phyloP scores from a whole-genome alignment of 2,113 vertebrate species.

The Ailuropoda melanoleuca region DNA sequence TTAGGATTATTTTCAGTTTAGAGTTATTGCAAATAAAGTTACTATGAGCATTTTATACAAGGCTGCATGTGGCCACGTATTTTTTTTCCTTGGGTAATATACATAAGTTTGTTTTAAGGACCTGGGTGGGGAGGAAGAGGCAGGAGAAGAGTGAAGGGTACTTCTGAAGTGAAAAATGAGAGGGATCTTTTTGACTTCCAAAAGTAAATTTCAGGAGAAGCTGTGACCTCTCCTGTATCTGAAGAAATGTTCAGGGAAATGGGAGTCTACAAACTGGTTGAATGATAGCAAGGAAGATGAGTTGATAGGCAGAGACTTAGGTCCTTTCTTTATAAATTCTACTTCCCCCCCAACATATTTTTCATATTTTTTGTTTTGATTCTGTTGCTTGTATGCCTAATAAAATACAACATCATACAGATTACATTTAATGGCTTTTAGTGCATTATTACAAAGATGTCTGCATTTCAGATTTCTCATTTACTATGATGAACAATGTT shows the following conservation, averaged over 20 bases:
- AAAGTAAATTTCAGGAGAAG: constrained; percentile 10
- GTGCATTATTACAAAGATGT: not conserved
- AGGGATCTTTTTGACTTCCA: not conserved
- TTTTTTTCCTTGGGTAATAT: not conserved
- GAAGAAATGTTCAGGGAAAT: not conserved
- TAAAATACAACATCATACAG: not conserved
- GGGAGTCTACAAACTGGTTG: not conserved
- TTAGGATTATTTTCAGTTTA: not conserved
- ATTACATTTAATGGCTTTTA: not conserved
- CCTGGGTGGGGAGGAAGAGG: not conserved
- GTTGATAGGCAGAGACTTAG: not conserved
- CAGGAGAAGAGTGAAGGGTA: not conserved
- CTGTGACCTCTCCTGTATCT: not conserved
- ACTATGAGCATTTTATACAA: not conserved
- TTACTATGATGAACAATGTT: not conserved
- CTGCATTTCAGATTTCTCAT: not conserved
- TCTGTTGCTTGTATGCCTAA: not conserved
- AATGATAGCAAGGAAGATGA: not conserved
- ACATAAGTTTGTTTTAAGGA: not conserved
- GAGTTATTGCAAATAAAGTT: not conserved
- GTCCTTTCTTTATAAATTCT: not conserved
- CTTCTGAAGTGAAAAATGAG: not conserved
- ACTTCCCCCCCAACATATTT: not conserved
- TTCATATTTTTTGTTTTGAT: not conserved
- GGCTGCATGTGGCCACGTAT: not conserved